These are phyloP conservation scores for Sebastes iracundus DNA, from an alignment of 2,797 vertebrate genomes.

Conservation along the genomic window DNA sequence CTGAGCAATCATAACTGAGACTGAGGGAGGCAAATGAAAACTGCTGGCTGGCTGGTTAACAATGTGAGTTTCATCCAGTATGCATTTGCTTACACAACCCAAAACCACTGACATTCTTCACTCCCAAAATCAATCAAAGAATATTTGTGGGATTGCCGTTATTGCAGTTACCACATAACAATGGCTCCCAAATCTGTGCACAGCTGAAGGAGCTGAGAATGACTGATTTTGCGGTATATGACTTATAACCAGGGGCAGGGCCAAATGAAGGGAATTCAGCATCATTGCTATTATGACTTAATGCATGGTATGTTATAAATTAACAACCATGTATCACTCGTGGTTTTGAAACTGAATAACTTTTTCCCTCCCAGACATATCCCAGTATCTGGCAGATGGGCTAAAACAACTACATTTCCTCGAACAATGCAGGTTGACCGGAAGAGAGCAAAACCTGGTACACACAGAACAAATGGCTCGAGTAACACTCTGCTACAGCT, in stretches of 20 bases:
- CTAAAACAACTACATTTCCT: too few species aligned
- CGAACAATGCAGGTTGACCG: too few species aligned
- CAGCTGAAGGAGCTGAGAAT: background rate
- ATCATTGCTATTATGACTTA: too few species aligned
- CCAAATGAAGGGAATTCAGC: too few species aligned
- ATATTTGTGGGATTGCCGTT: background rate
- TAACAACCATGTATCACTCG: too few species aligned
- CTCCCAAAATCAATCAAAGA: background rate
- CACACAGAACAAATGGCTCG: too few species aligned
- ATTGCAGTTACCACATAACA: background rate
- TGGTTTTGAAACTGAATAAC: too few species aligned
- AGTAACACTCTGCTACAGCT: too few species aligned
- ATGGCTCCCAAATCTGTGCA: background rate
- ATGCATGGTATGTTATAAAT: too few species aligned
- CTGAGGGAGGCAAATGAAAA: constrained; percentile 31
- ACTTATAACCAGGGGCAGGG: background rate
- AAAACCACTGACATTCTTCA: background rate
- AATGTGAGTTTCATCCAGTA: background rate
- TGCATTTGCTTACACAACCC: background rate
- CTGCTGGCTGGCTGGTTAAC: background rate
- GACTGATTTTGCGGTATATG: background rate
- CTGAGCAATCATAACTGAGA: constrained; percentile 48
- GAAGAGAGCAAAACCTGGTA: too few species aligned
- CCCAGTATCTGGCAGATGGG: too few species aligned
- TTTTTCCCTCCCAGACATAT: too few species aligned